Evolutionary conservation across 1,140 invertebrate species (phyloP), one percentile per base, ranked within the genome.

Genomic region (Philopotamus ludificatus): DNA sequence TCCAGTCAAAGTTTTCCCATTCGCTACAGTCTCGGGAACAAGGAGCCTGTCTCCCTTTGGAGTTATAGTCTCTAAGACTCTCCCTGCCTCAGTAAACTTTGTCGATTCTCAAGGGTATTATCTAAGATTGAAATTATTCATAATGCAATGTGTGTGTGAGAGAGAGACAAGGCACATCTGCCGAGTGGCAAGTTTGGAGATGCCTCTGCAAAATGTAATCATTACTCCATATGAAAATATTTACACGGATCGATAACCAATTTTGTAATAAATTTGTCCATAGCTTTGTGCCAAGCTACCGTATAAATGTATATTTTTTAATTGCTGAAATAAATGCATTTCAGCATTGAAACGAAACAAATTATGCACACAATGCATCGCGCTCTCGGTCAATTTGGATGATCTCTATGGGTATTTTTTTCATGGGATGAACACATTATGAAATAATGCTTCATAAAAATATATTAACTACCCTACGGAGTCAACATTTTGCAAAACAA

Each of bases 81-180:
- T n/a, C 18, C 21, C 50, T 47, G 67, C 55, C 42, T 55, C 41
- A 15, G 50, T 49, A 69, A 69, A 69, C 63, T 69, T 69, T 55
- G 44, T 42, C 59, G 55, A 70, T 70, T 70, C 68, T 70, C 68
- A 70, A 64, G 64, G 61, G 64, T 70, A 66, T 70, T 70, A 70
- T 70, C 68, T 66, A 66, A 66, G 68, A 70, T 70, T 66, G 68
- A 70, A 70, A 70, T 70, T 70, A 70, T 70, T 70, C 68, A 70
- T 70, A 70, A 66, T 70, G 68, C 64, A 66, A 28, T 54, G 22
- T 39, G 39, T 63, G 51, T 47, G 44, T 34, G 42, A 20, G 39
- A 21, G 22, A 20, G 22, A 12, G 34, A n/a, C n/a, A n/a, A n/a
- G n/a, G n/a, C 15, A 53, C 50, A 53, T 3, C 4, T 34, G 12